phyloP scores from a whole-genome alignment of 2,888 invertebrate species.

The Synergus japonicus region DNA sequence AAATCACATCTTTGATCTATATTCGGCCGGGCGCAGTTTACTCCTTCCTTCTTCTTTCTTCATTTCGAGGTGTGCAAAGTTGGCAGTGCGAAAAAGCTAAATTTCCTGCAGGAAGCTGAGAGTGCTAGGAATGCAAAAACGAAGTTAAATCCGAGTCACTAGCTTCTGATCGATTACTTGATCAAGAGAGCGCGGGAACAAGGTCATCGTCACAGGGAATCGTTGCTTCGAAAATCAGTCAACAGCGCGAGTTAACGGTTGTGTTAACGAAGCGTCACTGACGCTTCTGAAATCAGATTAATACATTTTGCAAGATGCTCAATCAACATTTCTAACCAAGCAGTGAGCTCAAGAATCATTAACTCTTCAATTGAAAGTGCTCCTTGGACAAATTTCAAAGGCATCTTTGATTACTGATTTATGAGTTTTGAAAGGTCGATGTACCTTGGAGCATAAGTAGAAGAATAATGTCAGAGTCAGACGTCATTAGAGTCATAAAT shows the following conservation, averaged over 20 bases:
- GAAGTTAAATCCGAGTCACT: neutral
- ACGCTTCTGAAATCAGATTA: slow-evolving; percentile 8
- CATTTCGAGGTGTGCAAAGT: slow-evolving; percentile 40
- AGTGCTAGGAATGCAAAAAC: slow-evolving; percentile 5
- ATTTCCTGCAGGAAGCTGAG: neutral
- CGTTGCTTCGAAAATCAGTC: neutral
- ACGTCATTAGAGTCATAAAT: neutral
- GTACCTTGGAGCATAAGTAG: neutral
- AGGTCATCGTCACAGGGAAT: slow-evolving; percentile 9
- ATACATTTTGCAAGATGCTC: neutral
- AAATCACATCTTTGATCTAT: slow-evolving; percentile 75
- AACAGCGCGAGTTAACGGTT: neutral
- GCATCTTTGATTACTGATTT: slow-evolving; percentile 14
- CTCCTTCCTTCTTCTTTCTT: slow-evolving; percentile 25
- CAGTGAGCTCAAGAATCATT: slow-evolving; percentile 8
- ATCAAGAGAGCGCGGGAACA: slow-evolving; percentile 13
- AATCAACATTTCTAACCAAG: slow-evolving; percentile 8
- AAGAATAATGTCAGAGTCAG: neutral
- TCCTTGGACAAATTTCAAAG: slow-evolving; percentile 5
- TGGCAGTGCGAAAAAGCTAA: slow-evolving; percentile 19
- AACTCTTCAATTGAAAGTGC: slow-evolving; percentile 2
- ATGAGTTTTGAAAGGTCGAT: slow-evolving; percentile 5
- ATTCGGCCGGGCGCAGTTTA: slow-evolving; percentile 60
- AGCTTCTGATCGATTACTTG: slow-evolving; percentile 16
- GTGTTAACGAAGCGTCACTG: neutral